Evolutionary conservation across 2,113 vertebrate genomes (phyloP), one percentile per base, ranked within the genome.

Genomic region (Melanotaenia duboulayi): DNA sequence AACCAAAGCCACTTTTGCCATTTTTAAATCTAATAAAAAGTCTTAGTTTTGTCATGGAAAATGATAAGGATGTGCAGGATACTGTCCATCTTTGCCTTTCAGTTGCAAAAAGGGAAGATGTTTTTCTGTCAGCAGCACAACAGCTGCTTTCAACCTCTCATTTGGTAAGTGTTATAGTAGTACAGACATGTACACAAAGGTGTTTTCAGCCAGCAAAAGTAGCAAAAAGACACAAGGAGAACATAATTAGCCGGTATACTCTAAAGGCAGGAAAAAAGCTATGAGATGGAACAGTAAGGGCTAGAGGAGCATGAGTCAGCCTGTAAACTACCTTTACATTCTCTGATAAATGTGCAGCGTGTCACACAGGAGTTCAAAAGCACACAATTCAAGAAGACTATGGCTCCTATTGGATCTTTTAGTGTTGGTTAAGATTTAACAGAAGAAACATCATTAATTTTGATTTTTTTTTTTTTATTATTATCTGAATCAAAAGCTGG

Each of bases 81-180:
- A 62, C 25, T 42, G 9, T 48, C n/a, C 19, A 25, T 52, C n/a
- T 64, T 60, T 68, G 60, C 10, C 22, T 49, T 65, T 32, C 67
- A 24, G 14, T 28, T 50, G 4, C 20, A 56, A 35, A 12, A 63
- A 71, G 6, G 9, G 42, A 4, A 6, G 14, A 55, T 22, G 19
- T 19, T 24, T 63, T 75, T 44, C 14, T 48, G 7, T 50, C 32
- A 62, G 23, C 24, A 10, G 23, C 24, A 10, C 56, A 54, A 24
- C 5, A 25, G 48, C 42, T 72, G 60, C 72, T 69, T 83, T 78
- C 63, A 76, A 28, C 23, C 32, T 46, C 6, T 37, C 42, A 78
- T 83, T 76, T 67, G 11, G 32, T 49, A 44, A 32, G 50, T 74
- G 78, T 61, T 35, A 48, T 58, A 17, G 42, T 28, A 46, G 24